Evolutionary conservation across 2,888 invertebrate genomes (phyloP).

Genomic region (Dermolepida albohirtum): DNA sequence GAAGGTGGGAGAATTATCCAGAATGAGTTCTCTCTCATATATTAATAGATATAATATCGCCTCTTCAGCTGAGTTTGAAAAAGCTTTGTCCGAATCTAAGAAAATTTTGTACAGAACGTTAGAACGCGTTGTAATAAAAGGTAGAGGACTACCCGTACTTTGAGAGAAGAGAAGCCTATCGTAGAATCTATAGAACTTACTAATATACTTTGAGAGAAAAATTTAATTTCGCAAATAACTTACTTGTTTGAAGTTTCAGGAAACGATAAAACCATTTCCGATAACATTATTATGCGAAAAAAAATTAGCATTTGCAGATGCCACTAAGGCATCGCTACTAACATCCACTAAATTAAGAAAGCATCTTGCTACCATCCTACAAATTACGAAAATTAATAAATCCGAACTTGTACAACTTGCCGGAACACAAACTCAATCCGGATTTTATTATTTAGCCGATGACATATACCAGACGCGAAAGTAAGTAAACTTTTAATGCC

Average conservation of each 20-base stretch:
- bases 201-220: constrained; percentile 14
- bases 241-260: constrained; percentile 33
- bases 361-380: constrained; percentile 11
- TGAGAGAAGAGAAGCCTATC: constrained; percentile 41
- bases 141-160: constrained; percentile 52
- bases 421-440: constrained; percentile 26
- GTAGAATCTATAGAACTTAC: constrained; percentile 26
- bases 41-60: neutral
- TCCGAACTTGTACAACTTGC: constrained; percentile 29
- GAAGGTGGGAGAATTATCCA: no score
- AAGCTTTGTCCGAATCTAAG: constrained; percentile 49
- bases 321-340: constrained; percentile 23
- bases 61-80: constrained; percentile 45
- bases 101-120: constrained; percentile 49
- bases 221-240: constrained; percentile 16
- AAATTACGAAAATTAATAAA: constrained; percentile 28
- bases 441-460: constrained; percentile 27
- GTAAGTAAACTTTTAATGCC: no score
- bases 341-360: no score
- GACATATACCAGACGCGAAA: constrained; percentile 13
- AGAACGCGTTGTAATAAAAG: constrained; percentile 52
- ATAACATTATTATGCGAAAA: constrained; percentile 30
- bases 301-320: constrained; percentile 25
- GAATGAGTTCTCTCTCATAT: no score
- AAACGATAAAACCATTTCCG: constrained; percentile 21